Evolutionary conservation across 2,113 vertebrate genomes (phyloP), one percentile per base, ranked within the genome.

Genomic region (Chionodraco myersi): DNA sequence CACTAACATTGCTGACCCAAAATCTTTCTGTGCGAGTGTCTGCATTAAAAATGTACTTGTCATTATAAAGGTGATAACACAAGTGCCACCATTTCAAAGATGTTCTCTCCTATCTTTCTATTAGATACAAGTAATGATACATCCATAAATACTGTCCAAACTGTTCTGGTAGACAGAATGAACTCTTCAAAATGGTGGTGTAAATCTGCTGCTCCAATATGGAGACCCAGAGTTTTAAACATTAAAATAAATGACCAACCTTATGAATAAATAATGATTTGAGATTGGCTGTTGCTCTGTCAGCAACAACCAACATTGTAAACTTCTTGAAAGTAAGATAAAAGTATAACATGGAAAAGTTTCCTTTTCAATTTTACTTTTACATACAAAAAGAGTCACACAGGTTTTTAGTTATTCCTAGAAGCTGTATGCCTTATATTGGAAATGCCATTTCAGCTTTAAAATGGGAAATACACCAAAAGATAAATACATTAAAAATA

Each of bases 1-100:
- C 72, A 34, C 86, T 76, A 44, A 72, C 65, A 77, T 56, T 73
- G 71, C 79, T 85, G 80, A 87, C 74, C 70, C 56, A 67, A 63
- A 77, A 72, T 58, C 59, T 85, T 62, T 80, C 36, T 75, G n/a
- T 71, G n/a, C 9, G 15, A 64, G 26, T 72, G 61, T 10, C 47
- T 76, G 53, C 65, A 69, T 58, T 41, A 10, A 44, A 62, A 63
- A 51, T 51, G 1, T 16, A 52, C 58, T 18, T 45, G 45, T 49
- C 8, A 61, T 53, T 26, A 34, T 26, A 34, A 59, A 51, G 13
- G 23, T 59, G 16, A 12, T 41, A 64, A 7, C 67, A 41, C 49
- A 26, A 49, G 10, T 65, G 47, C 34, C 72, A 65, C 53, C 26
- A 53, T 61, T 67, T 48, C 11, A 41, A 54, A 30, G 21, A 3